Conservation (phyloP, 2,113 vertebrate species). For the Lethenteron reissneri region DNA sequence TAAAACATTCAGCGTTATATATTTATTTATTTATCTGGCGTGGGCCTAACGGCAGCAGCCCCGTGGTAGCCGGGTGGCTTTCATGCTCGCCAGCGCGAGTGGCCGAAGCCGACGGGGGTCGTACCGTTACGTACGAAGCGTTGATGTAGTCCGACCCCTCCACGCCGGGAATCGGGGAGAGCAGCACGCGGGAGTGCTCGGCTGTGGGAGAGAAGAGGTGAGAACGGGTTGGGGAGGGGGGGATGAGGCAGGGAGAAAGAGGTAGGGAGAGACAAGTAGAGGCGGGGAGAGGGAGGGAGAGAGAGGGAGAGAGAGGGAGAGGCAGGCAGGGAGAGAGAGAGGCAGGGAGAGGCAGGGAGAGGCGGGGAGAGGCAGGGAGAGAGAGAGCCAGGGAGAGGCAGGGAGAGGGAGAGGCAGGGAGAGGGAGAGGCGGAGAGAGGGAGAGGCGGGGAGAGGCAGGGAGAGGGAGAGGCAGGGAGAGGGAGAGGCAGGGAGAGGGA, state of each 20-base stretch:
- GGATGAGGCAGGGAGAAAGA: neutral
- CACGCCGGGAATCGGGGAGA: neutral
- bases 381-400: neutral
- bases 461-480: neutral
- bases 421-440: neutral
- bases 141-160: conserved; percentile 6
- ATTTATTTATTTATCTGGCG: too few relatives aligned
- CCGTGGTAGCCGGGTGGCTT: too few relatives aligned
- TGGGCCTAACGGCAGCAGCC: too few relatives aligned
- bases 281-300: neutral
- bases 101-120: neutral
- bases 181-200: neutral
- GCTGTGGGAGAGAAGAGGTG: neutral
- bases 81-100: too few relatives aligned
- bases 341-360: neutral
- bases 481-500: neutral
- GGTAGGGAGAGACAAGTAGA: neutral
- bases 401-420: neutral
- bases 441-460: neutral
- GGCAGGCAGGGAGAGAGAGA: neutral
- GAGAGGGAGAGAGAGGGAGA: neutral
- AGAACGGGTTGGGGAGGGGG: neutral
- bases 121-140: neutral
- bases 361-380: neutral
- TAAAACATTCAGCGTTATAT: too few relatives aligned